Percentiles rank a stretch among this genome's conserved stretches.
Conservation (phyloP, 2,888 invertebrate species). For the Hemaris fuciformis region DNA sequence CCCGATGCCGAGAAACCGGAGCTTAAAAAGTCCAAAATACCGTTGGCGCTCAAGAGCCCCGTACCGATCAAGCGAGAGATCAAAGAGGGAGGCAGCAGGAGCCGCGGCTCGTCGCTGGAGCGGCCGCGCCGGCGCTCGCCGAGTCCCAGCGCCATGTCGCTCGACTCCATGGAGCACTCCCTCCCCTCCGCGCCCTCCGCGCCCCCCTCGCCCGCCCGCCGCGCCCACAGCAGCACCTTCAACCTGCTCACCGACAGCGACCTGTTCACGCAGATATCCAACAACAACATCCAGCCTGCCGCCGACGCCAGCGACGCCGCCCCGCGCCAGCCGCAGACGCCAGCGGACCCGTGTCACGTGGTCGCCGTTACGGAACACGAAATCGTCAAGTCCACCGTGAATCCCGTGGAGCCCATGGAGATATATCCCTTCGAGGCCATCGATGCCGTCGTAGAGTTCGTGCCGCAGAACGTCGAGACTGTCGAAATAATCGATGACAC, state of each 20-base stretch:
- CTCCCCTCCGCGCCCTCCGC: conserved; percentile 31
- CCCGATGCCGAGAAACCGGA: conserved; percentile 65
- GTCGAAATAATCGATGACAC: conserved; percentile 81
- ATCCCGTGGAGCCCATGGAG: conserved; percentile 59
- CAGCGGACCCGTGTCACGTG: conserved; percentile 74
- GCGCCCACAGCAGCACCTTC: conserved; percentile 81
- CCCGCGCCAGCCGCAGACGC: conserved; percentile 18
- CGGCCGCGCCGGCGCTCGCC: conserved; percentile 33
- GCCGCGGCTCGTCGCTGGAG: conserved; percentile 55
- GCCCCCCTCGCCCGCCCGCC: conserved; percentile 50
- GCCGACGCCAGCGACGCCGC: conserved; percentile 23
- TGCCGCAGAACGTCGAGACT: conserved; percentile 78
- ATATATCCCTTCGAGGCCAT: conserved; percentile 75
- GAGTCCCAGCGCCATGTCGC: conserved; percentile 41
- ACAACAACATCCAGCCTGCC: conserved; percentile 55
- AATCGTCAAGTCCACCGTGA: conserved; percentile 84
- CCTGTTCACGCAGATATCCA: conserved; percentile 85
- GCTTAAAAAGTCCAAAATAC: conserved; percentile 70
- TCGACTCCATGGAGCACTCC: conserved; percentile 43
- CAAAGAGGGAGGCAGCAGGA: conserved; percentile 52
- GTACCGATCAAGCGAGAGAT: conserved; percentile 61
- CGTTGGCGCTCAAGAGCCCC: conserved; percentile 67
- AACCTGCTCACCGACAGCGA: conserved; percentile 85
- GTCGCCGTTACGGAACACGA: conserved; percentile 87
- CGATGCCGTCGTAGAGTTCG: conserved; percentile 77